phyloP scores from a whole-genome alignment of 2,888 invertebrate species.

The Andrena hattorfiana region DNA sequence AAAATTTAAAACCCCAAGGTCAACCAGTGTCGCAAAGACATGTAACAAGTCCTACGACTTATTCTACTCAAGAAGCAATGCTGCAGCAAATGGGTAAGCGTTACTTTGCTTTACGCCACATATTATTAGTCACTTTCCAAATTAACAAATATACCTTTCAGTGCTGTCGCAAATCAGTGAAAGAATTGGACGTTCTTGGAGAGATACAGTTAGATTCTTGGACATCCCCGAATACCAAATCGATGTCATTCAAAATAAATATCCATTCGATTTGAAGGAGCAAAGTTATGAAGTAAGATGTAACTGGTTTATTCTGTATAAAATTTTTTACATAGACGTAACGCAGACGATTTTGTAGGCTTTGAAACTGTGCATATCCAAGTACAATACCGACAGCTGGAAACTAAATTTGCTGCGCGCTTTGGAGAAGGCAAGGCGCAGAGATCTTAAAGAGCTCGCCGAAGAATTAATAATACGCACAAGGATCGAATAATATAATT shows the following conservation, averaged over 20 bases:
- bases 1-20: neutral
- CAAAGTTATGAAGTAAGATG: slow-evolving; percentile 72
- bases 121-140: neutral
- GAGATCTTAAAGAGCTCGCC: slow-evolving; percentile 77
- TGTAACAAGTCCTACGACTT: neutral
- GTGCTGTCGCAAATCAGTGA: slow-evolving; percentile 74
- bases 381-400: slow-evolving; percentile 72
- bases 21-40: neutral
- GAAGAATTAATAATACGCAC: slow-evolving; percentile 53
- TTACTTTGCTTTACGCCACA: neutral
- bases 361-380: slow-evolving; percentile 73
- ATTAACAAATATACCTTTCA: slow-evolving; percentile 51
- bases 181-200: slow-evolving; percentile 78
- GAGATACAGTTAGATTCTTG: slow-evolving; percentile 77
- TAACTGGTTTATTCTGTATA: slow-evolving; percentile 36
- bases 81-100: slow-evolving; percentile 58
- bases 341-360: slow-evolving; percentile 70
- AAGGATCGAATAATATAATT: neutral
- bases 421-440: slow-evolving; percentile 77
- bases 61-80: slow-evolving; percentile 12
- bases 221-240: slow-evolving; percentile 77
- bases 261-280: slow-evolving; percentile 69
- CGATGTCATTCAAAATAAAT: slow-evolving; percentile 73
- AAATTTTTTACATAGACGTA: slow-evolving; percentile 19
- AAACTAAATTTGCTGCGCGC: slow-evolving; percentile 75